These are phyloP conservation scores for Panonychus citri DNA, from an alignment of 1,140 invertebrate genomes.

Conservation along the genomic window DNA sequence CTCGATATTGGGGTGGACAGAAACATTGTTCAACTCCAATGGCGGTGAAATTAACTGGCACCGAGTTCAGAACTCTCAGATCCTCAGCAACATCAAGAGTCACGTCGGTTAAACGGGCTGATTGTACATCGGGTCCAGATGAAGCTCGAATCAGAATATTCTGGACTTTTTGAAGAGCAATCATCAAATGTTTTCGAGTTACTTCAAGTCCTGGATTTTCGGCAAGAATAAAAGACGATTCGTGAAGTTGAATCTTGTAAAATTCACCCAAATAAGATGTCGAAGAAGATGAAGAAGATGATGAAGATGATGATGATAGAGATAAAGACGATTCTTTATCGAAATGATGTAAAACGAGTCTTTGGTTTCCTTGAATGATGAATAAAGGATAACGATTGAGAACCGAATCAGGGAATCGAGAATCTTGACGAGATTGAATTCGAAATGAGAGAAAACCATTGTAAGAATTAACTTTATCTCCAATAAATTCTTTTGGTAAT, in stretches of 20 bases:
- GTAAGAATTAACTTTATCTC: conserved; percentile 70
- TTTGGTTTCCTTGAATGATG: conserved; percentile 51
- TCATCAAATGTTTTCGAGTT: conserved; percentile 55
- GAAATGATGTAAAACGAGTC: conserved; percentile 46
- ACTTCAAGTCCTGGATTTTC: conserved; percentile 35
- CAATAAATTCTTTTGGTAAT: conserved; percentile 52
- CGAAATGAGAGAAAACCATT: neutral
- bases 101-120: conserved; percentile 40
- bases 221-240: conserved; percentile 35
- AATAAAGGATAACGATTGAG: conserved; percentile 48
- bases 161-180: conserved; percentile 61
- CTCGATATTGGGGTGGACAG: conserved; percentile 52
- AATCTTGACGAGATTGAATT: conserved; percentile 44
- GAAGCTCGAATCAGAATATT: conserved; percentile 51
- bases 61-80: conserved; percentile 26
- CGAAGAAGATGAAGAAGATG: too few species aligned
- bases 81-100: conserved; percentile 56
- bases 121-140: conserved; percentile 25
- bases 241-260: conserved; percentile 39
- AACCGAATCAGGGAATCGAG: conserved; percentile 47
- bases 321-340: conserved; percentile 27
- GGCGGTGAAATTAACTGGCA: conserved; percentile 35
- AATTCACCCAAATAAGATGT: conserved; percentile 17
- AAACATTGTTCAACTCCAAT: conserved; percentile 49
- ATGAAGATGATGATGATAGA: conserved; percentile 17